Evolutionary conservation across 2,888 invertebrate genomes (phyloP).

Genomic region (Maniola hyperantus): DNA sequence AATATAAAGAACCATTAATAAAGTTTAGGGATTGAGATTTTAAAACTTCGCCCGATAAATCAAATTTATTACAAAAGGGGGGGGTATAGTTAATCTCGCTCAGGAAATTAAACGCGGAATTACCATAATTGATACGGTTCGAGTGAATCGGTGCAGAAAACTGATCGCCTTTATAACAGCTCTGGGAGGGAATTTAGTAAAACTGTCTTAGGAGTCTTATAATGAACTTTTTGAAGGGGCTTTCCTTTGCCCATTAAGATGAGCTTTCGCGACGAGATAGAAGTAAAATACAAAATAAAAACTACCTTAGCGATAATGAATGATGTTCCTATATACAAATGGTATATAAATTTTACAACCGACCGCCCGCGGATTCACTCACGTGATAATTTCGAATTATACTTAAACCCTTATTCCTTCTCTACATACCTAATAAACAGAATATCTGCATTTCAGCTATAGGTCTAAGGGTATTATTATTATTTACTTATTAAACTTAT

Average conservation of each 20-base stretch:
- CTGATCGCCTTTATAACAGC: constrained; percentile 64
- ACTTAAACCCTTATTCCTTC: too few relatives aligned
- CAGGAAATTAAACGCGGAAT: constrained; percentile 81
- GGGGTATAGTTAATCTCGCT: constrained; percentile 71
- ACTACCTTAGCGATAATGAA: background rate
- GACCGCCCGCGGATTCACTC: too few relatives aligned
- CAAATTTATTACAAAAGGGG: constrained; percentile 71
- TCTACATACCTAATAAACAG: too few relatives aligned
- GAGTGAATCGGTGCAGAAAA: constrained; percentile 74
- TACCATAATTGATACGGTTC: constrained; percentile 81
- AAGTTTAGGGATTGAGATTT: constrained; percentile 52
- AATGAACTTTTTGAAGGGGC: constrained; percentile 45
- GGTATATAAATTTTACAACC: too few relatives aligned
- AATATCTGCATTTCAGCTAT: too few relatives aligned
- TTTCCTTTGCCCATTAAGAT: constrained; percentile 12
- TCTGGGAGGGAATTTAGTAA: constrained; percentile 52
- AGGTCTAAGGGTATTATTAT: too few relatives aligned
- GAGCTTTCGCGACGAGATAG: constrained; percentile 4
- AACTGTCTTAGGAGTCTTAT: constrained; percentile 57
- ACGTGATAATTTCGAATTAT: too few relatives aligned
- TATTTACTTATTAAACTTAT: too few relatives aligned
- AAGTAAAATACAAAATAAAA: constrained; percentile 6
- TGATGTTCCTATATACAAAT: background rate
- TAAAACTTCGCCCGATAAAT: constrained; percentile 68
- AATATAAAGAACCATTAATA: constrained; percentile 45